Conservation (phyloP, 2,888 invertebrate species). For the Lacanobia oleracea region DNA sequence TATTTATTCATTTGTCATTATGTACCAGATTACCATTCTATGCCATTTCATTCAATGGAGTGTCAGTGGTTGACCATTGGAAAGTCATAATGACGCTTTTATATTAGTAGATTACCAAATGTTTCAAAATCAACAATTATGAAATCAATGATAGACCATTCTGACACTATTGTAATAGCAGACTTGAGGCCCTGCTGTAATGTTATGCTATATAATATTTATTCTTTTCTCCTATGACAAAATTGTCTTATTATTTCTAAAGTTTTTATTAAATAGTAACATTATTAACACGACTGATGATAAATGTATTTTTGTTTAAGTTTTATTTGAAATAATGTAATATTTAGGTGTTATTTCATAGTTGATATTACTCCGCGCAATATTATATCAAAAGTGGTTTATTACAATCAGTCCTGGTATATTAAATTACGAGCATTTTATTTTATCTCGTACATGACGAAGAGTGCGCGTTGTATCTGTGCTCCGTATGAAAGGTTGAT, state of each 20-base stretch:
- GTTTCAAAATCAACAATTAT: too few relatives aligned
- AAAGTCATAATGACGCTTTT: too few relatives aligned
- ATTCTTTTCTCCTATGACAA: not conserved
- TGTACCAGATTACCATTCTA: too few relatives aligned
- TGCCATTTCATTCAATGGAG: too few relatives aligned
- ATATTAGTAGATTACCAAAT: too few relatives aligned
- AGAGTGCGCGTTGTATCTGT: not conserved
- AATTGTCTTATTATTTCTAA: not conserved
- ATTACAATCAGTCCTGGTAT: not conserved
- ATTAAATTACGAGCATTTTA: not conserved
- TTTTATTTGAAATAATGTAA: slow-evolving; percentile 19
- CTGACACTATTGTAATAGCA: too few relatives aligned
- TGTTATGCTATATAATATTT: not conserved
- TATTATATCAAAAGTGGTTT: not conserved
- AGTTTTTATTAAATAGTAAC: slow-evolving; percentile 31
- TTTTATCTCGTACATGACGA: not conserved
- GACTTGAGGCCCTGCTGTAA: too few relatives aligned
- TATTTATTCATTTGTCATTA: too few relatives aligned
- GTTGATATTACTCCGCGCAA: not conserved
- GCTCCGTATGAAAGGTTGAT: not conserved
- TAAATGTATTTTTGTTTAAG: slow-evolving; percentile 22
- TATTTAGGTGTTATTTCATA: slow-evolving; percentile 4
- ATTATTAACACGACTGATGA: slow-evolving; percentile 16
- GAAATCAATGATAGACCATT: too few relatives aligned
- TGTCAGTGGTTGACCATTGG: too few relatives aligned